Percentiles rank a stretch among this genome's conserved stretches.
These are phyloP conservation scores for Phyllotreta striolata DNA, from an alignment of 2,888 invertebrate species.

Conservation along the genomic window DNA sequence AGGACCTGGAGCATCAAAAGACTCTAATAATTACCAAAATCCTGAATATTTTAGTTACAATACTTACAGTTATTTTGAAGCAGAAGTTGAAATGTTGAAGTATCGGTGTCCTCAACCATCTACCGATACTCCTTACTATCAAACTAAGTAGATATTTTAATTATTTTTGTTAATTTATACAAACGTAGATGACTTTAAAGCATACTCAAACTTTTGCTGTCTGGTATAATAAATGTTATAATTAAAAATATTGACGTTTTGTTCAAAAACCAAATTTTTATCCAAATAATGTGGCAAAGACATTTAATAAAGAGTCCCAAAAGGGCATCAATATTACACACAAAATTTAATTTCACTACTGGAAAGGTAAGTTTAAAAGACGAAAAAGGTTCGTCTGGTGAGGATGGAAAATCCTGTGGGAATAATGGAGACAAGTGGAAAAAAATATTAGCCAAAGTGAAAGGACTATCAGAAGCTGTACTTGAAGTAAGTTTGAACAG, in stretches of 20 bases:
- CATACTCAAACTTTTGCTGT: background rate
- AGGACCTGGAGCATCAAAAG: constrained; percentile 77
- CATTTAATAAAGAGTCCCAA: no score
- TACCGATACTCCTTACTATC: constrained; percentile 46
- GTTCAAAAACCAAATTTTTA: no score
- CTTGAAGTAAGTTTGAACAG: no score
- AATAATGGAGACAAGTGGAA: no score
- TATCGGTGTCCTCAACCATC: constrained; percentile 83
- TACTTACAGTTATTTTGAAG: constrained; percentile 79
- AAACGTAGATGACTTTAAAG: background rate
- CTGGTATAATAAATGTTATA: background rate
- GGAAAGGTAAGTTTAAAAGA: no score
- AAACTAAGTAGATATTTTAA: constrained; percentile 22
- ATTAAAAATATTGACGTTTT: no score
- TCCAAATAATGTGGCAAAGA: no score
- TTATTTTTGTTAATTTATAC: background rate
- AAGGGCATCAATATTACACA: no score
- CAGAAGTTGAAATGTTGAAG: constrained; percentile 85
- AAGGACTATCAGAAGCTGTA: background rate
- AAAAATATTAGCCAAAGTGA: background rate
- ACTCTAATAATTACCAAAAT: constrained; percentile 75
- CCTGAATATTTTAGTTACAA: constrained; percentile 89
- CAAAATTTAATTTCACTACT: no score
- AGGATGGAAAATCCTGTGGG: no score
- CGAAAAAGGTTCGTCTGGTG: no score